Conservation (phyloP, 2,888 invertebrate species). For the Drosophila ustulata region DNA sequence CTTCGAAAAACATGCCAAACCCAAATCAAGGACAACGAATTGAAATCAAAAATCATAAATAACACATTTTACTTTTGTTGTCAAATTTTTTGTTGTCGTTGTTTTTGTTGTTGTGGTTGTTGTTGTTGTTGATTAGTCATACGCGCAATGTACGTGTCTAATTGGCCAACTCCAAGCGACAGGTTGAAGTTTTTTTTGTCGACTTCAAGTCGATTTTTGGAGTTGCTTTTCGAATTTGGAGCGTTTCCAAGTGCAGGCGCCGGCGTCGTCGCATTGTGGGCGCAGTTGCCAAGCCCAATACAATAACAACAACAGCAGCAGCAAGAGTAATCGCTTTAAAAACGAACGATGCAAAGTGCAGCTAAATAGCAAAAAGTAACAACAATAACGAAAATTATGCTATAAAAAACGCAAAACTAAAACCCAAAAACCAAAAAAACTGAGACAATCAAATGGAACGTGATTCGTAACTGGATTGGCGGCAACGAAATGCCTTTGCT, state of each 20-base stretch:
- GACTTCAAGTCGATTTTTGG: constrained; percentile 37
- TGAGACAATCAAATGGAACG: constrained; percentile 68
- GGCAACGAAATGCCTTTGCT: constrained; percentile 36
- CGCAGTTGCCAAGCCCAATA: constrained; percentile 56
- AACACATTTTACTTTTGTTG: constrained; percentile 72
- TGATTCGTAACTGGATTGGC: constrained; percentile 61
- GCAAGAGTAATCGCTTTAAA: constrained; percentile 21
- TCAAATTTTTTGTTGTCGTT: constrained; percentile 32
- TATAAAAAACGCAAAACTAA: constrained; percentile 32
- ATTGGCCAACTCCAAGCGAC: constrained; percentile 70
- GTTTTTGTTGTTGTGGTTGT: constrained; percentile 27
- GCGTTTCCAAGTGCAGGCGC: constrained; percentile 59
- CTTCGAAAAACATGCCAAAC: constrained; percentile 53
- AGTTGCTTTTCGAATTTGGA: constrained; percentile 19
- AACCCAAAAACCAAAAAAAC: constrained; percentile 26
- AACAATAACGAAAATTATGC: constrained; percentile 51
- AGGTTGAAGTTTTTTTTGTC: constrained; percentile 60
- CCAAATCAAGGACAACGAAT: constrained; percentile 73
- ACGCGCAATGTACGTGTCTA: constrained; percentile 65
- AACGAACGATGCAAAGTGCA: constrained; percentile 56
- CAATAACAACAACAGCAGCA: constrained; percentile 22
- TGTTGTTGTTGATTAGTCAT: constrained; percentile 62
- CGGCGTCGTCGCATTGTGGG: constrained; percentile 47
- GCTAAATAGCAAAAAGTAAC: constrained; percentile 37
- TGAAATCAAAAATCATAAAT: constrained; percentile 74